phyloP scores from a whole-genome alignment of 2,797 vertebrate species.

The Pseudomugil gertrudae region DNA sequence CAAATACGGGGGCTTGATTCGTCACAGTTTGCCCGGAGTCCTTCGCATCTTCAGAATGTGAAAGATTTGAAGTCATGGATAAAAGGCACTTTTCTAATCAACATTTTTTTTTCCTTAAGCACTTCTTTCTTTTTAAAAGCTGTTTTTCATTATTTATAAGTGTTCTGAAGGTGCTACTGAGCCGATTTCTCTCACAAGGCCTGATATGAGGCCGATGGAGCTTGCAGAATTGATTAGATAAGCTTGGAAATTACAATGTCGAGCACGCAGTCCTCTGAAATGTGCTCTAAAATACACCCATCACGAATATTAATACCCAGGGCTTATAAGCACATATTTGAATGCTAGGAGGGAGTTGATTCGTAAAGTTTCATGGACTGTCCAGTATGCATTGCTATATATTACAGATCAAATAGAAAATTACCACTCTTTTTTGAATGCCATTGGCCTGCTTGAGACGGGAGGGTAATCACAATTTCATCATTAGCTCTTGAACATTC shows the following conservation, averaged over 20 bases:
- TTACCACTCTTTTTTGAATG: slow-evolving; percentile 38
- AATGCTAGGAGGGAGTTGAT: slow-evolving; percentile 72
- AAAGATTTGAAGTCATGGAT: slow-evolving; percentile 87
- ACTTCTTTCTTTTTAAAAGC: slow-evolving; percentile 91
- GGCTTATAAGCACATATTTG: slow-evolving; percentile 73
- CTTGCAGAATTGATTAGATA: slow-evolving; percentile 98
- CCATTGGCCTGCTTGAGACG: slow-evolving; percentile 50
- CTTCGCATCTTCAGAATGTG: slow-evolving; percentile 77
- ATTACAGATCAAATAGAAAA: slow-evolving; percentile 74
- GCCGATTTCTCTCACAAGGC: slow-evolving; percentile 93
- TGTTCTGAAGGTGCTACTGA: slow-evolving; percentile 93
- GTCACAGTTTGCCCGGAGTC: slow-evolving; percentile 76
- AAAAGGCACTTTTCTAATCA: slow-evolving; percentile 89
- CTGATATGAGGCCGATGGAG: slow-evolving; percentile 93
- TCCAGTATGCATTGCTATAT: slow-evolving; percentile 66
- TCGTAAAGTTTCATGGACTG: slow-evolving; percentile 74
- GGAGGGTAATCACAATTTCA: slow-evolving; percentile 72
- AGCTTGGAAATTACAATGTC: slow-evolving; percentile 98
- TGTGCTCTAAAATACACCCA: slow-evolving; percentile 77
- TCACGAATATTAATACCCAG: slow-evolving; percentile 78
- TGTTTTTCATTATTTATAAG: slow-evolving; percentile 99
- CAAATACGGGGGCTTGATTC: slow-evolving; percentile 73
- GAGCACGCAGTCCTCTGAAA: slow-evolving; percentile 85
- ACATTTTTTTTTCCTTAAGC: slow-evolving; percentile 88
- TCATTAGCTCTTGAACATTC: slow-evolving; percentile 70